A percentile compares a stretch with the other conserved stretches of the same genome.
phyloP scores from a whole-genome alignment of 2,888 invertebrate genomes.

The Pogonocherus hispidulus region DNA sequence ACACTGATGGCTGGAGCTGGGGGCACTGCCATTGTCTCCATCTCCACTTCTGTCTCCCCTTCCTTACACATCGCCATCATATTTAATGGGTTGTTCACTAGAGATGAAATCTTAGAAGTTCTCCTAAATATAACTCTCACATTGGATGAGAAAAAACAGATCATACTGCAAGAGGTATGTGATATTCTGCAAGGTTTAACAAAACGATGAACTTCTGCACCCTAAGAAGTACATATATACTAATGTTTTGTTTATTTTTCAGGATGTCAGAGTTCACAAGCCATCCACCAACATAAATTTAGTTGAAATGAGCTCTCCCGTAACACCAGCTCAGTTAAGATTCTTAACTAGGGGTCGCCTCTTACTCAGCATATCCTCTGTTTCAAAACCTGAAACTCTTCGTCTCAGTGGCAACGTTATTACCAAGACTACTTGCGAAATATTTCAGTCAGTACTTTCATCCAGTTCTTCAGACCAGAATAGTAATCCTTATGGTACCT shows the following conservation, averaged over 20 bases:
- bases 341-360: constrained; percentile 84
- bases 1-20: constrained; percentile 76
- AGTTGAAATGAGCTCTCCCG: constrained; percentile 83
- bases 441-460: constrained; percentile 81
- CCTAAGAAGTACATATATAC: too few relatives aligned
- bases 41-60: constrained; percentile 83
- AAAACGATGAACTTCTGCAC: too few relatives aligned
- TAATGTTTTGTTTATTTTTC: too few relatives aligned
- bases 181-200: too few relatives aligned
- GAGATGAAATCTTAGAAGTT: constrained; percentile 76
- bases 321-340: constrained; percentile 82
- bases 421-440: constrained; percentile 83
- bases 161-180: constrained; percentile 79
- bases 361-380: constrained; percentile 78
- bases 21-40: constrained; percentile 89
- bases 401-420: constrained; percentile 79
- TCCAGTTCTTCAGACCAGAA: constrained; percentile 65
- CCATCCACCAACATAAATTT: constrained; percentile 84
- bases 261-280: constrained; percentile 78
- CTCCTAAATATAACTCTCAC: constrained; percentile 80
- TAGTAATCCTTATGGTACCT: constrained; percentile 67
- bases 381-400: constrained; percentile 75
- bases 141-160: constrained; percentile 78
- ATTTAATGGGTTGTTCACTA: constrained; percentile 85
- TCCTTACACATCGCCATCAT: constrained; percentile 85